phyloP scores from a whole-genome alignment of 2,113 vertebrate genomes.

The Sapayoa aenigma region DNA sequence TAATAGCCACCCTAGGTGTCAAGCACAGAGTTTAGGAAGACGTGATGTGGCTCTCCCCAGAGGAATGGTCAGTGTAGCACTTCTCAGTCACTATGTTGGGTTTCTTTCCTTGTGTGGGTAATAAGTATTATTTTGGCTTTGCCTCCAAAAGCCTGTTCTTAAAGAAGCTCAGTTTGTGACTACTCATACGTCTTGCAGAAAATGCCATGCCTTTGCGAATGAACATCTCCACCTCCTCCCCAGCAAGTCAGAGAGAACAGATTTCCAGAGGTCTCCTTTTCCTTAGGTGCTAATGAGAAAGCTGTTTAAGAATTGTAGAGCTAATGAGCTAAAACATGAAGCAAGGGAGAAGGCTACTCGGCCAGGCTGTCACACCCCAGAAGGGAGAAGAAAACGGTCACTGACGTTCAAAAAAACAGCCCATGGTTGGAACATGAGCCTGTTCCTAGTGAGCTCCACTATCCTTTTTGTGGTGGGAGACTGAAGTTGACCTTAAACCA shows the following conservation, averaged over 20 bases:
- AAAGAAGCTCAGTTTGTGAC: neutral
- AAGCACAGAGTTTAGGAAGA: neutral
- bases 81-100: neutral
- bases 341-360: neutral
- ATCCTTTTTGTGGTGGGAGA: neutral
- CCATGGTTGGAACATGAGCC: fast-evolving
- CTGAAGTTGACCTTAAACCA: slow-evolving; percentile 4
- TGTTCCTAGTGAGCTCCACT: neutral
- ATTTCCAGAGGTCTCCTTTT: neutral
- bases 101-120: neutral
- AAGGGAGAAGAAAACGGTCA: neutral
- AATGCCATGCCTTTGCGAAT: neutral
- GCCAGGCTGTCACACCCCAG: neutral
- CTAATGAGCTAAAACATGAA: neutral
- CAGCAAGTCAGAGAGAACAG: neutral
- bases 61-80: neutral
- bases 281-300: neutral
- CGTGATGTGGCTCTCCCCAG: neutral
- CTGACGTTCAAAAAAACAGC: neutral
- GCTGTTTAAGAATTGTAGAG: neutral
- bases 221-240: neutral
- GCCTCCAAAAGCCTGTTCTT: neutral
- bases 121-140: neutral
- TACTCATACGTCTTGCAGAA: neutral
- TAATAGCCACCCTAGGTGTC: no score